Conservation (phyloP, 2,113 vertebrate genomes). For the Aplodontia rufa region DNA sequence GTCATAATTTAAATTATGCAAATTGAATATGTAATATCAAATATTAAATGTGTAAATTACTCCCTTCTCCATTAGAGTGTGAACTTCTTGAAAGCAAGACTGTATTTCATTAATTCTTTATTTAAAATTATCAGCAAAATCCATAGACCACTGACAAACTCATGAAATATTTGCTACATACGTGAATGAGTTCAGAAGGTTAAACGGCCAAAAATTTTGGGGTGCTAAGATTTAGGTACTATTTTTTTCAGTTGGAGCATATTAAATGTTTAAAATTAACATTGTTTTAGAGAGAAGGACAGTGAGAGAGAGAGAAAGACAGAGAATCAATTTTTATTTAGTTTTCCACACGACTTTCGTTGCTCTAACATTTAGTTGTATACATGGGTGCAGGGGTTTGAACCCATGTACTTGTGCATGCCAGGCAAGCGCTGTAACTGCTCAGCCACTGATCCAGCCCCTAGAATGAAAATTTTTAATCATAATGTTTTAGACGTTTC, state of each 20-base stretch:
- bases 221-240: neutral
- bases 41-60: slow-evolving; percentile 19
- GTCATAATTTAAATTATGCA: slow-evolving; percentile 6
- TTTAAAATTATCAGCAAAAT: neutral
- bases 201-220: neutral
- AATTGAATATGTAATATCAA: slow-evolving; percentile 9
- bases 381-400: too few species aligned
- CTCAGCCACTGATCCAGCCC: too few species aligned
- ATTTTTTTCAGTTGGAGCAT: neutral
- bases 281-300: too few species aligned
- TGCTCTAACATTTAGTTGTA: too few species aligned
- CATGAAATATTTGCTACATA: neutral
- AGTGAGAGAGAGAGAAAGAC: too few species aligned
- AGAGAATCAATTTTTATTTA: too few species aligned
- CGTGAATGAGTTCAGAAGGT: neutral
- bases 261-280: neutral
- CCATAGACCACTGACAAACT: neutral
- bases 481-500: neutral
- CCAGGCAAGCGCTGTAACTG: too few species aligned
- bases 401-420: too few species aligned
- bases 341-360: too few species aligned
- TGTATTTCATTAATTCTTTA: neutral
- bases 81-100: slow-evolving; percentile 18
- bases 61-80: neutral
- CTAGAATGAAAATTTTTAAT: neutral